Base-by-base conservation (phyloP, 1,140 invertebrate genomes). In the Temnothorax curvispinosus region DNA sequence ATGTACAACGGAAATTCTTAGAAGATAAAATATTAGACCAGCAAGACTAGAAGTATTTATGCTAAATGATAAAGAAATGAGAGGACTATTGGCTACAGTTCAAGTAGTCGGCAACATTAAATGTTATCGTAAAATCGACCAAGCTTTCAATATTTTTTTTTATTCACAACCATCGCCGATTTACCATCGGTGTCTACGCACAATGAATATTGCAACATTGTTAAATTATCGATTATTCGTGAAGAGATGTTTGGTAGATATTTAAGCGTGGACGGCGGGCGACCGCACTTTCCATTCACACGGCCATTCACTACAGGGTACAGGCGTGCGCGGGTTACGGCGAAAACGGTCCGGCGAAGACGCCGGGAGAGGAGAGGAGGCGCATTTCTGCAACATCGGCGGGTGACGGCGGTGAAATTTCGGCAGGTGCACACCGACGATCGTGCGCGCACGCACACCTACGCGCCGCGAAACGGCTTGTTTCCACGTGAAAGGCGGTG, bases 401-500 rank as follows among this genome's bases (percentile, higher is more conserved):
- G 27, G 27, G 27, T 27, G 27, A 27, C 27, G 27, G 32, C 32
- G 80, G 81, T 78, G 75, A 88, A 90, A 90, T 88, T 91, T 91
- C 52, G 87, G 84, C 89, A 91, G 89, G 90, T 91, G 90, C 52
- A 80, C 54, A 75, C 11, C 27, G 44, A 84, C 41, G 35, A 69
- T 21, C 69, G 44, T 60, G 44, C n/a, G 52, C 35, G 9, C 54
- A 3, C 32, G 7, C 21, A 44, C 50, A 52, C 56, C 38, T n/a
- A 62, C 62, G 11, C 18, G 11, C n/a, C 27, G 11, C 13, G 11
- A 9, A 65, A 32, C 11, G 65, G 21, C 32, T 11, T 11, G 65
- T 78, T 27, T 27, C 84, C 32, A 74, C 88, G 81, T 65, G 89
- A 88, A 90, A 90, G 89, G 74, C 54, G 72, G 87, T 91, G 89